Base-by-base conservation (phyloP, 2,888 invertebrate genomes). In the Uropetala carovei region DNA sequence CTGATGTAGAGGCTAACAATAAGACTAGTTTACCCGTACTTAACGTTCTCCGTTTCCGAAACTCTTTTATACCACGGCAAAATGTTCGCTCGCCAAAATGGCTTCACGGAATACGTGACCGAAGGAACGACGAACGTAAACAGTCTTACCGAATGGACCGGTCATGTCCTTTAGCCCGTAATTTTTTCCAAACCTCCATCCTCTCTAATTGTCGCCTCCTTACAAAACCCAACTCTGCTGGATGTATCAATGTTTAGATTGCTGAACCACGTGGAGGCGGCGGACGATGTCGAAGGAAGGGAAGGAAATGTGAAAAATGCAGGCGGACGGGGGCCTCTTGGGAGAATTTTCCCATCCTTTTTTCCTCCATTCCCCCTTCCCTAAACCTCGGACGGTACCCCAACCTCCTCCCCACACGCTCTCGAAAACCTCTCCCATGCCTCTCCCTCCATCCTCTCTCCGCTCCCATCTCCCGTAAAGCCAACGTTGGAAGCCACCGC, bases 381-480 rank as follows among this genome's bases (percentile, higher is more conserved):
- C 75, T 8, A 0, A n/a, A 18, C 75, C 75, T 18, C 75, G 27
- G 75, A 27, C 27, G 75, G 22, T 75, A 75, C 27, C 27, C 75
- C 60, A 68, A 68, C 68, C 22, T n/a, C 43, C 43, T 43, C 43
- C 68, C 68, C 18, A 68, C 68, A 68, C n/a, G 64, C 64, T 18
- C 64, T 64, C 64, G n/a, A n/a, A n/a, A n/a, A n/a, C 18, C 68
- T n/a, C 68, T 68, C 4, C n/a, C 16, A 16, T 16, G 43, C 43
- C 43, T n/a, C 43, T n/a, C 68, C n/a, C 18, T 68, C n/a, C 22
- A 18, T 68, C 68, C 18, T 43, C 22, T 68, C 68, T 68, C 68
- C 68, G 22, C 68, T 68, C 68, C 68, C 68, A 68, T 68, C 68
- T 68, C 68, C 68, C 68, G 68, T 68, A 68, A 68, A 68, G 68